These are phyloP conservation scores for Meiosimyza decipiens DNA, from an alignment of 2,888 invertebrate species.

Conservation along the genomic window DNA sequence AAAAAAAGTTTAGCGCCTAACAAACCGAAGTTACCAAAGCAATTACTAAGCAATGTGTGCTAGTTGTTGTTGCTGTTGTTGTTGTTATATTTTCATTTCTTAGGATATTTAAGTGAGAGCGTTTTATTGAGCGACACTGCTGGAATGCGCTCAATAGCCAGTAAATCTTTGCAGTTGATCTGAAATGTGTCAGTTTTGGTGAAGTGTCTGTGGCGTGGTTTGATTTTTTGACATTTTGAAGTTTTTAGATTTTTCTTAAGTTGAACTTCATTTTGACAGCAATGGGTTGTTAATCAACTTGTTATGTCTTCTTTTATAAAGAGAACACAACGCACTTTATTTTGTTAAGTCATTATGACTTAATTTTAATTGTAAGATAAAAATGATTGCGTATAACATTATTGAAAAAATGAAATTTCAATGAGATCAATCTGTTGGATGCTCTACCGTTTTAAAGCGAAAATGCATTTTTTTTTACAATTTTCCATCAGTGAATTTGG, in stretches of 20 bases:
- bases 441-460: too few relatives aligned
- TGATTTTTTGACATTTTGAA: constrained; percentile 26
- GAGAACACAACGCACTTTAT: too few relatives aligned
- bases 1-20: constrained; percentile 57
- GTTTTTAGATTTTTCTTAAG: constrained; percentile 6
- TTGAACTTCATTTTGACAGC: constrained; percentile 39
- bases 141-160: background rate
- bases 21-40: constrained; percentile 51
- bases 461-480: too few relatives aligned
- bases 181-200: constrained; percentile 11
- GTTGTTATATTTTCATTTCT: background rate
- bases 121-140: background rate
- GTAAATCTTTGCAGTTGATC: constrained; percentile 13
- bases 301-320: constrained; percentile 2
- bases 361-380: too few relatives aligned
- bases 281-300: constrained; percentile 45
- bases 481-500: too few relatives aligned
- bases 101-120: too few relatives aligned
- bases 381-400: too few relatives aligned
- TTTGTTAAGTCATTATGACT: too few relatives aligned
- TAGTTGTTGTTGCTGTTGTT: background rate
- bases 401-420: too few relatives aligned
- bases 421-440: too few relatives aligned
- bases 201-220: constrained; percentile 4
- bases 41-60: constrained; percentile 52